Evolutionary conservation across 2,888 invertebrate genomes (phyloP), one percentile per base, ranked within the genome.

Genomic region (Lypha dubia): DNA sequence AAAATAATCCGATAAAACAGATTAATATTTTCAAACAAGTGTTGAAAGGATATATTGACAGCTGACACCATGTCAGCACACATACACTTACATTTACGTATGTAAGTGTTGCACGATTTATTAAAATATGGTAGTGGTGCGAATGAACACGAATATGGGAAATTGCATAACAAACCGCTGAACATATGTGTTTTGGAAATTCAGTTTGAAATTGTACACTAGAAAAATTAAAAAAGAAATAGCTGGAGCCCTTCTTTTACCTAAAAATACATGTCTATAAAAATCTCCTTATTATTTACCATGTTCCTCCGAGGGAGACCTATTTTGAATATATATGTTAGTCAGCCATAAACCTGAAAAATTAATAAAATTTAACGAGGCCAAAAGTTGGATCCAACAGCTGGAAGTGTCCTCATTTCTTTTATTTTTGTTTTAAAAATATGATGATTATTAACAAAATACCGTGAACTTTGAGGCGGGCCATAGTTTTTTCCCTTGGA

Each of bases 141-240:
- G 20, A 35, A 32, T 32, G 15, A 32, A 67, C 41, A n/a, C 11
- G 38, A 24, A 63, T 41, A 51, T 28, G 17, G 77, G 70, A 70
- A 70, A 70, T 53, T 79, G 62, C 41, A 70, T 70, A 53, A 70
- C 68, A 62, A 70, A 62, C 41, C 68, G 20, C 28, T 41, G 51
- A 28, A 70, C 13, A 63, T 35, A 62, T n/a, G n/a, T n/a, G n/a
- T 79, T 15, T 44, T 15, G 11, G 22, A 17, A 17, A 20, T 24
- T 38, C 6, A 22, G 22, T 24, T 0, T 56, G 32, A 28, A 53
- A 35, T n/a, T 65, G 17, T 46, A 56, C 65, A 35, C 56, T 15
- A 0, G 9, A 58, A 67, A 7, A 65, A 63, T 44, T 74, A 3
- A 35, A 13, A 17, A 28, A 28, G 28, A 28, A 28, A 28, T 28